Evolutionary conservation across 2,113 vertebrate species (phyloP).

Genomic region (Balaeniceps rex): DNA sequence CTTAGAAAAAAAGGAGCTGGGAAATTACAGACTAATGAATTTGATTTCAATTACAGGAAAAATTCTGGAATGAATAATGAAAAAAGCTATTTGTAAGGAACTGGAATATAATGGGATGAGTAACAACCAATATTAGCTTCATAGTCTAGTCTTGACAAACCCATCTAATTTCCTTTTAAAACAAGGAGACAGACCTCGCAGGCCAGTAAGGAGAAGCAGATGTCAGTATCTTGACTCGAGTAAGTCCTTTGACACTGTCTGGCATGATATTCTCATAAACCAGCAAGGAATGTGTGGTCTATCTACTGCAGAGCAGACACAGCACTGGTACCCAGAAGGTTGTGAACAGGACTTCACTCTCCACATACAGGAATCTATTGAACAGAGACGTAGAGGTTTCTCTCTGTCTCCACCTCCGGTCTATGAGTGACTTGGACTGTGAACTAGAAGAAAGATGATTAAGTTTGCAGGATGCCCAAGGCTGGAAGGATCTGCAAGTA

Average conservation of each 20-base stretch:
- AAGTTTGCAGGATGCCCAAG: neutral
- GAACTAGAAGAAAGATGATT: neutral
- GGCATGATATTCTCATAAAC: slow-evolving; percentile 23
- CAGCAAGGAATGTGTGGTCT: slow-evolving; percentile 28
- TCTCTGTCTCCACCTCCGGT: neutral
- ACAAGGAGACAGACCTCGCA: slow-evolving; percentile 21
- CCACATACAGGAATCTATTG: neutral
- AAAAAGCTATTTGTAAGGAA: slow-evolving; percentile 21
- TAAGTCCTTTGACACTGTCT: slow-evolving; percentile 12
- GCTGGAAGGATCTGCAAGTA: neutral
- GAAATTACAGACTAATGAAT: neutral
- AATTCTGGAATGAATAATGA: neutral
- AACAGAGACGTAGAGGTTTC: neutral
- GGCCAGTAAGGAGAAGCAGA: slow-evolving; percentile 51
- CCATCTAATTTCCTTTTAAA: slow-evolving; percentile 26
- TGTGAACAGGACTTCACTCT: neutral
- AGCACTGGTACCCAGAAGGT: neutral
- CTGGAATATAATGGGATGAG: slow-evolving; percentile 1
- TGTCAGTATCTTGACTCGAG: slow-evolving; percentile 23
- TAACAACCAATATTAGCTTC: slow-evolving; percentile 18
- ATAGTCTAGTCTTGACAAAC: slow-evolving; percentile 11
- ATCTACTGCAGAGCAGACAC: neutral
- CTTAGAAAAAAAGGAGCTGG: neutral
- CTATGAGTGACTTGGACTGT: neutral
- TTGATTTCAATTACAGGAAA: slow-evolving; percentile 21